These are phyloP conservation scores for Aleiodes sp. DNA, from an alignment of 1,140 invertebrate genomes.

Conservation along the genomic window DNA sequence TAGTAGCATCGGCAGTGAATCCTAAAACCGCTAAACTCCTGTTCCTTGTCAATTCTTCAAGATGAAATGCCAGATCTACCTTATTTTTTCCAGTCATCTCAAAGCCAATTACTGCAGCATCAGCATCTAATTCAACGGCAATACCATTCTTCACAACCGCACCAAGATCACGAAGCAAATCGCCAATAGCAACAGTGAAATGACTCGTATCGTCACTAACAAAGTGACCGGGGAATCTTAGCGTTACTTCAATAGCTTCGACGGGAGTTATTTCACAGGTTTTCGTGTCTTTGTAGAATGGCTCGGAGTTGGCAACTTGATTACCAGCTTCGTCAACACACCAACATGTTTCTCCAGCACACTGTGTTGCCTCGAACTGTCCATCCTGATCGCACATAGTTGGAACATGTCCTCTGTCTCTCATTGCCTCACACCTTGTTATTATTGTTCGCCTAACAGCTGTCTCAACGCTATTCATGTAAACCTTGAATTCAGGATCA, in stretches of 20 bases:
- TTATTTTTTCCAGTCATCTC: constrained; percentile 72
- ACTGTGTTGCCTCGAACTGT: constrained; percentile 79
- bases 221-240: constrained; percentile 71
- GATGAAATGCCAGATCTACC: constrained; percentile 72
- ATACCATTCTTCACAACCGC: constrained; percentile 68
- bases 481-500: constrained; percentile 53
- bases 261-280: constrained; percentile 70
- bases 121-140: constrained; percentile 66
- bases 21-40: constrained; percentile 60
- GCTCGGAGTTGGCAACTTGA: constrained; percentile 72
- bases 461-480: background rate
- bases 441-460: constrained; percentile 44
- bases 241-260: constrained; percentile 70
- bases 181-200: constrained; percentile 67
- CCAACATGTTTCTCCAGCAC: constrained; percentile 80
- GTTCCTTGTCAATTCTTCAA: constrained; percentile 71
- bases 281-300: constrained; percentile 72
- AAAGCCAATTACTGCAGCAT: constrained; percentile 70
- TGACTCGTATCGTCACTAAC: constrained; percentile 63
- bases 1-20: constrained; percentile 73
- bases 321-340: constrained; percentile 88
- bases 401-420: constrained; percentile 66
- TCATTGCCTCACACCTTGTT: constrained; percentile 73
- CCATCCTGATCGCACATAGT: constrained; percentile 74
- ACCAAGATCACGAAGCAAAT: constrained; percentile 66